Base-by-base conservation (phyloP, 2,797 vertebrate species). In the Pseudotriccus pelzelni region DNA sequence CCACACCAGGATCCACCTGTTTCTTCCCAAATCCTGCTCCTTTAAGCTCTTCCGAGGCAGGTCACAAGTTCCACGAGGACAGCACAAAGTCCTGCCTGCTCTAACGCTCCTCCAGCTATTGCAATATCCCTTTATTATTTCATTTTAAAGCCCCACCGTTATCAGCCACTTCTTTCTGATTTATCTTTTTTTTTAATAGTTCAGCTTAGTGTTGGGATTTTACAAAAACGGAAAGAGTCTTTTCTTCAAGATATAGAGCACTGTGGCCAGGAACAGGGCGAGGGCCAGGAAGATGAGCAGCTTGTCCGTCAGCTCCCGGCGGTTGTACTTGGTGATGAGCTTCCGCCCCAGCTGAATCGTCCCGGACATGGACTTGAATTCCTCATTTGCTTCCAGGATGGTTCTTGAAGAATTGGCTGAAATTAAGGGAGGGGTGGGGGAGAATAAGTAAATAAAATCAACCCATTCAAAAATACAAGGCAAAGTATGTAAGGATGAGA, bases 241-340 rank as follows among this genome's bases (percentile, higher is more conserved):
- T 97, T 99, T 99, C 94, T 99, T 99, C 28, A 99, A 97, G 92
- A 99, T 99, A 95, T 99, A 99, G 81, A 99, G 98, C 39, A 99
- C 99, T 0, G 99, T 99, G 84, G 99, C 99, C 46, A 99, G 97
- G 94, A 99, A 99, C 22, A 99, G 98, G 23, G 99, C 99, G 22
- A 99, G 92, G 3, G 99, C 99, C 2, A 99, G 98, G 92, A 99
- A 99, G 97, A 99, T 99, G 52, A 99, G 99, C 94, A 99, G 98
- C 77, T 99, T 99, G 96, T 99, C 99, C 0, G 99, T 99, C 93
- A 99, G 98, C 92, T 99, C 99, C 32, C 99, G 97, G 60, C 99
- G 99, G 92, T 99, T 99, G 93, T 99, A 99, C 90, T 99, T 99
- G 12, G 99, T 99, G 96, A 99, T 99, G 85, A 99, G 99, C 92